These are phyloP conservation scores for Chelidonichthys spinosus DNA, from an alignment of 2,797 vertebrate genomes.

Conservation along the genomic window DNA sequence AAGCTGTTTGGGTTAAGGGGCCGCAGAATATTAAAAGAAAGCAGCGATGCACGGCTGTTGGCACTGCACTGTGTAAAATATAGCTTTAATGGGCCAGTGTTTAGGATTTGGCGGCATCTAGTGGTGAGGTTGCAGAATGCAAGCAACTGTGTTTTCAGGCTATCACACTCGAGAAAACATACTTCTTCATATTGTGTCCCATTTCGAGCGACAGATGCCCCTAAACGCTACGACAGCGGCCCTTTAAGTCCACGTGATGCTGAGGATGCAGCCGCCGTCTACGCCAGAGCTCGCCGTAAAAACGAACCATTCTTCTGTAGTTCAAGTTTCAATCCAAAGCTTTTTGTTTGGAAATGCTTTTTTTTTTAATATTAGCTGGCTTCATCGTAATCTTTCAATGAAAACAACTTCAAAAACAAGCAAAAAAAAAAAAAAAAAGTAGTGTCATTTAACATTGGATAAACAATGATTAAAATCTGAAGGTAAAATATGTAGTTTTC, in stretches of 20 bases:
- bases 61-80: slow-evolving; percentile 49
- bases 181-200: neutral
- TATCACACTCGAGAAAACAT: too few relatives aligned
- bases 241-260: slow-evolving; percentile 34
- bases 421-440: slow-evolving; percentile 39
- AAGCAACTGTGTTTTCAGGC: neutral
- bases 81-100: neutral
- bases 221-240: neutral
- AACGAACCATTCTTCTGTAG: slow-evolving; percentile 69
- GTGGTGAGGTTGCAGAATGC: neutral
- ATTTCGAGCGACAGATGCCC: neutral
- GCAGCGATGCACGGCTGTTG: slow-evolving; percentile 55
- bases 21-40: slow-evolving; percentile 49
- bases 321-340: slow-evolving; percentile 86
- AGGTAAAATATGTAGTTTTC: slow-evolving; percentile 69
- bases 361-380: slow-evolving; percentile 74
- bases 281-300: slow-evolving; percentile 57
- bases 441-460: slow-evolving; percentile 70
- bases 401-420: slow-evolving; percentile 57
- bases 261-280: slow-evolving; percentile 49
- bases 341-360: slow-evolving; percentile 83
- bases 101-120: neutral
- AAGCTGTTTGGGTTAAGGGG: slow-evolving; percentile 40
- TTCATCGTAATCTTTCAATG: slow-evolving; percentile 53
- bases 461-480: slow-evolving; percentile 73